Percentiles rank a stretch among this genome's conserved stretches.
Conservation (phyloP, 2,113 vertebrate genomes). For the Herpetotheres cachinnans region DNA sequence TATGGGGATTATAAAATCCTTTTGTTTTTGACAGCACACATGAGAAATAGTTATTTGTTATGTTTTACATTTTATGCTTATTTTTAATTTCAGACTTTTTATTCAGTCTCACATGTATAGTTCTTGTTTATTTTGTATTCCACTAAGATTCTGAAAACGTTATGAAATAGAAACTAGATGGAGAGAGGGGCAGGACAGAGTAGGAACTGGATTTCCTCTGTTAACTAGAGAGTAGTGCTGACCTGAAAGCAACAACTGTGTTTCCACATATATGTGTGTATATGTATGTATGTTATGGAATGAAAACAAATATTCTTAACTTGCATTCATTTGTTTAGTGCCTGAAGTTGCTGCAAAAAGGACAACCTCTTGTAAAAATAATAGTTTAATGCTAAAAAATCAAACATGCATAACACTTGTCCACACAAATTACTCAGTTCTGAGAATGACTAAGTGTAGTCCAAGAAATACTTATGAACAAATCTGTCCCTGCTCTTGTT, state of each 20-base stretch:
- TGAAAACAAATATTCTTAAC: not conserved
- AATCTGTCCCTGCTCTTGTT: not conserved
- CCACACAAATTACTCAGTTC: not conserved
- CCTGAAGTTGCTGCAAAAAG: not conserved
- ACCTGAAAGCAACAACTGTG: not conserved
- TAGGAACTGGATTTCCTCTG: not conserved
- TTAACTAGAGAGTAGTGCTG: not conserved
- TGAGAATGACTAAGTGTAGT: not conserved
- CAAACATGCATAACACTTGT: accelerated
- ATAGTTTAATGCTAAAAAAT: not conserved
- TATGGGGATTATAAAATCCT: accelerated
- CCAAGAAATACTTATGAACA: not conserved
- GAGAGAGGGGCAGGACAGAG: not conserved
- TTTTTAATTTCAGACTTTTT: not conserved
- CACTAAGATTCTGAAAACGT: not conserved
- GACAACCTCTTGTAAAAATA: not conserved
- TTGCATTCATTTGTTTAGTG: not conserved
- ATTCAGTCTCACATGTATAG: not conserved
- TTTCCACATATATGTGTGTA: not conserved
- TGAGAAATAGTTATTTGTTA: not conserved
- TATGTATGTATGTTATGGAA: not conserved
- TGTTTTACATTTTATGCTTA: not conserved
- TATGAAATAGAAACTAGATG: not conserved
- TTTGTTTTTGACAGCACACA: too few species aligned
- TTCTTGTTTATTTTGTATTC: not conserved